Evolutionary conservation across 1,140 invertebrate genomes (phyloP).

Genomic region (Cardiocondyla obscurior): DNA sequence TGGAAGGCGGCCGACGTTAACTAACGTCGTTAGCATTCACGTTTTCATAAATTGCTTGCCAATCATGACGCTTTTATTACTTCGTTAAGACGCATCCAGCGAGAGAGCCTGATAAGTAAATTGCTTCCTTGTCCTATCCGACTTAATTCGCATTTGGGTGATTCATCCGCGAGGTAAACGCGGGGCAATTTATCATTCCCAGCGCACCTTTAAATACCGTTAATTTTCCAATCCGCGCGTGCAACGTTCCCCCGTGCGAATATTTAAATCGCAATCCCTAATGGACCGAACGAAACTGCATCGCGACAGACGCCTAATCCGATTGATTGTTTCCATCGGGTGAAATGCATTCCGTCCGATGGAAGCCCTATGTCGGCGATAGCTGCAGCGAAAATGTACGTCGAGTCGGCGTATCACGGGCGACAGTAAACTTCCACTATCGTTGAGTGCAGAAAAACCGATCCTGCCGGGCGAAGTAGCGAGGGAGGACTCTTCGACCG

Average conservation of each 20-base stretch:
- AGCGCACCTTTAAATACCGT: not conserved
- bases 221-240: not conserved
- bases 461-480: conserved; percentile 54
- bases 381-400: conserved; percentile 43
- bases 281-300: conserved; percentile 35
- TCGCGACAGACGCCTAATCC: conserved; percentile 20
- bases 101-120: conserved; percentile 3
- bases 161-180: not conserved
- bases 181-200: not conserved
- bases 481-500: conserved; percentile 54
- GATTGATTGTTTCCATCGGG: conserved; percentile 49
- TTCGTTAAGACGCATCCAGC: conserved; percentile 18
- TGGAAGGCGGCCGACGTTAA: conserved; percentile 9
- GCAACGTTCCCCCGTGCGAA: not conserved
- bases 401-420: conserved; percentile 52
- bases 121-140: not conserved
- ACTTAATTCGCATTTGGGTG: conserved; percentile 21
- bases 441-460: conserved; percentile 56
- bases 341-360: conserved; percentile 33
- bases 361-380: not conserved
- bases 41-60: conserved; percentile 43
- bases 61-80: conserved; percentile 29
- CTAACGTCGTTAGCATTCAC: conserved; percentile 11
- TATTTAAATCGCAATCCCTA: conserved; percentile 40
- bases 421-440: conserved; percentile 58